These are phyloP conservation scores for Mellilla xanthometata DNA, from an alignment of 2,888 invertebrate genomes.

Conservation along the genomic window DNA sequence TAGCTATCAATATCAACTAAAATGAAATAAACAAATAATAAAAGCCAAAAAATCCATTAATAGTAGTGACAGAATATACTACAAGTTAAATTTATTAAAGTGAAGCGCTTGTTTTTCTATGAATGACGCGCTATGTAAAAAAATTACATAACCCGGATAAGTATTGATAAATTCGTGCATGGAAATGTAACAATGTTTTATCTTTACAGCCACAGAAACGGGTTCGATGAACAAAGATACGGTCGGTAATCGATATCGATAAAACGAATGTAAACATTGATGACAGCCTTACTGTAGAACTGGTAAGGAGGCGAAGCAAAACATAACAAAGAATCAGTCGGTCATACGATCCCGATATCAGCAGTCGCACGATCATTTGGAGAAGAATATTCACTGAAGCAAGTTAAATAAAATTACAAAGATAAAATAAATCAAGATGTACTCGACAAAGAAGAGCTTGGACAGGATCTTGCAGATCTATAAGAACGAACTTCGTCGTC, in stretches of 20 bases:
- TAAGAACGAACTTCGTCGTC: slow-evolving; percentile 71
- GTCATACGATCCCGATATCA: slow-evolving; percentile 53
- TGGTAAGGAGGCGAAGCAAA: slow-evolving; percentile 64
- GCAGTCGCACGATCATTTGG: slow-evolving; percentile 44
- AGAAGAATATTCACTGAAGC: slow-evolving; percentile 32
- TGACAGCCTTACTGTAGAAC: slow-evolving; percentile 52
- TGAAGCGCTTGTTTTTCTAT: no score
- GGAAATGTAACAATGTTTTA: slow-evolving; percentile 12
- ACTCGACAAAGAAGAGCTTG: slow-evolving; percentile 65
- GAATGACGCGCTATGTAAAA: no score
- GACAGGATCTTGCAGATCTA: slow-evolving; percentile 66
- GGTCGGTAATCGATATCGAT: slow-evolving; percentile 65
- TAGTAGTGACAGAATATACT: no score
- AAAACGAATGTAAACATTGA: slow-evolving; percentile 69
- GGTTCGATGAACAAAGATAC: slow-evolving; percentile 28
- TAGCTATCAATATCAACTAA: no score
- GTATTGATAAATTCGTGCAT: slow-evolving; percentile 13
- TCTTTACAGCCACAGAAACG: slow-evolving; percentile 12
- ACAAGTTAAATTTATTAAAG: no score
- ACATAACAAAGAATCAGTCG: slow-evolving; percentile 80
- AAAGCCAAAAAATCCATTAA: no score
- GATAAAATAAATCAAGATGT: slow-evolving; percentile 51
- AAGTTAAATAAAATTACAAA: slow-evolving; percentile 23
- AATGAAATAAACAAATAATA: no score
- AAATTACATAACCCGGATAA: slow-evolving; percentile 12